A percentile compares a stretch with the other conserved stretches of the same genome.
Evolutionary conservation across 2,888 invertebrate species (phyloP).

Genomic region (Boloria selene): DNA sequence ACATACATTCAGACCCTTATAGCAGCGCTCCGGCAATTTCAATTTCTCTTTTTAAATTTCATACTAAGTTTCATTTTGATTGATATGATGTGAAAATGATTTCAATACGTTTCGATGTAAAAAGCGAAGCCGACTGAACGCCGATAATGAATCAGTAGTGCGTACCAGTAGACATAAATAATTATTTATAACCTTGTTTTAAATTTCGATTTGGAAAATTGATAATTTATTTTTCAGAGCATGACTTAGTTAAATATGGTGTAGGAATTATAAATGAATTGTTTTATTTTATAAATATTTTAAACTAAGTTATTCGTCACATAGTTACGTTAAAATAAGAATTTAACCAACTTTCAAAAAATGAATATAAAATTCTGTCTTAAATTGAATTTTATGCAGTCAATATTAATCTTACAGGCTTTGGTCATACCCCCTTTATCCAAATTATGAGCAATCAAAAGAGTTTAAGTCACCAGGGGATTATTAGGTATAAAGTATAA

Average conservation of each 20-base stretch:
- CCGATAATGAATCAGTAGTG: slow-evolving; percentile 37
- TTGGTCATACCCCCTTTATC: not conserved
- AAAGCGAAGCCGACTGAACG: slow-evolving; percentile 31
- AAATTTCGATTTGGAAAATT: slow-evolving; percentile 25
- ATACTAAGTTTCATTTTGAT: slow-evolving; percentile 38
- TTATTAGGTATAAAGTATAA: slow-evolving; percentile 73
- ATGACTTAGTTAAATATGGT: not conserved
- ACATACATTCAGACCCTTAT: slow-evolving; percentile 32
- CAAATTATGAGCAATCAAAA: slow-evolving; percentile 9
- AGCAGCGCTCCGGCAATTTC: slow-evolving; percentile 38
- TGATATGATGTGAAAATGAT: slow-evolving; percentile 18
- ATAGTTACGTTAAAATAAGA: no score
- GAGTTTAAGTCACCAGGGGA: slow-evolving; percentile 2
- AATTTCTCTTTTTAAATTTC: slow-evolving; percentile 41
- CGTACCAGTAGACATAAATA: slow-evolving; percentile 30
- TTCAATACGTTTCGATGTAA: slow-evolving; percentile 33
- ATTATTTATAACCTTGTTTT: slow-evolving; percentile 22
- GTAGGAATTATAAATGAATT: no score
- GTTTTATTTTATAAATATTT: no score
- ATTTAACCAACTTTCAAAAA: no score
- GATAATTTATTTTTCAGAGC: slow-evolving; percentile 22
- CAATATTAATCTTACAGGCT: not conserved
- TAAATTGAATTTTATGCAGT: no score
- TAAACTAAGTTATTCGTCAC: no score
- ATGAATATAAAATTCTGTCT: no score